Evolutionary conservation across 2,888 invertebrate species (phyloP), one percentile per base, ranked within the genome.

Genomic region (Pristionchus fissidentatus): DNA sequence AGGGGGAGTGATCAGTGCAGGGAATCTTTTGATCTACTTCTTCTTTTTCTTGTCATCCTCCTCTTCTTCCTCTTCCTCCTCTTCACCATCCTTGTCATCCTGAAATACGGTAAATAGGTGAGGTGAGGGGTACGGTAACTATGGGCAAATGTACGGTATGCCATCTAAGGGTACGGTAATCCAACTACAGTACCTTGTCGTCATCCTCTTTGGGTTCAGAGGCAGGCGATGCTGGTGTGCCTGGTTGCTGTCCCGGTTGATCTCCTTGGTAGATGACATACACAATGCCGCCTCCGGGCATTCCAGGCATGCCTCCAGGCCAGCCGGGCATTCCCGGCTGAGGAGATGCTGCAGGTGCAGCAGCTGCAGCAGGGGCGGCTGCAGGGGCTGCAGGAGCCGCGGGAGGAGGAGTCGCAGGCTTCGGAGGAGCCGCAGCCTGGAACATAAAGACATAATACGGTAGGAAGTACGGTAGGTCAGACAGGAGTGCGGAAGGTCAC

Each of bases 231-330:
- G 26, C 57, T 57, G n/a, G n/a, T n/a, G n/a, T n/a, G n/a, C 57
- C 57, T 57, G 26, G 26, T 52, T 19, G 8, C n/a, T 52, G 52
- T 57, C 57, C 57, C 22, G n/a, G 57, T 57, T 57, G 57, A 57
- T 57, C 57, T 57, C 57, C 66, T 38, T 66, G 66, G 32, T 66
- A 66, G 38, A 66, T 66, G 66, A 66, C 38, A 38, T 66, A 66
- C 13, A 66, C 66, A 13, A 66, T 32, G 13, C 38, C 38, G n/a
- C 35, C 66, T 66, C 66, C 66, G 5, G n/a, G n/a, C 57, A 57
- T 57, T 57, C 57, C 57, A 26, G 57, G 57, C 57, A n/a, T 26
- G 5, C 57, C 57, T 26, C 57, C 57, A 10, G n/a, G 57, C n/a
- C n/a, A n/a, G n/a, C 66, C 66, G 5, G n/a, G n/a, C 57, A 57